Percentiles rank a stretch among this genome's conserved stretches.
These are phyloP conservation scores for Xestia rhomboidea DNA, from an alignment of 2,888 invertebrate species.

Conservation along the genomic window DNA sequence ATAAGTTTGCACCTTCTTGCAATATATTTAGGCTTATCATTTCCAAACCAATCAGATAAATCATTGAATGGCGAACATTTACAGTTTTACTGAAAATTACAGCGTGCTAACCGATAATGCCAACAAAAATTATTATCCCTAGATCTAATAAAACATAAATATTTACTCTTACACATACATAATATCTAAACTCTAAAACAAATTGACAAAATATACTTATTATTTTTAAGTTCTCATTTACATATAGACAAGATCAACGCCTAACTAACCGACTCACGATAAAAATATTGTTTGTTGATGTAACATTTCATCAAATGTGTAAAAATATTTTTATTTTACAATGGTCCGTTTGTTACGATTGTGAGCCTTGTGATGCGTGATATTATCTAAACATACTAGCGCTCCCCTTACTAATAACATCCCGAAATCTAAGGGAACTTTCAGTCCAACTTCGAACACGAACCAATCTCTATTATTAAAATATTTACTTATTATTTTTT, in stretches of 20 bases:
- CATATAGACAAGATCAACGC: slow-evolving; percentile 83
- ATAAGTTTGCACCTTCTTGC: slow-evolving; percentile 61
- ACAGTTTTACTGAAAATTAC: slow-evolving; percentile 73
- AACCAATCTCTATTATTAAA: slow-evolving; percentile 65
- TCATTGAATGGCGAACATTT: slow-evolving; percentile 54
- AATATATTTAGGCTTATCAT: slow-evolving; percentile 55
- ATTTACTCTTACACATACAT: slow-evolving; percentile 75
- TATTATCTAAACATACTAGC: slow-evolving; percentile 79
- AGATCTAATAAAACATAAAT: slow-evolving; percentile 76
- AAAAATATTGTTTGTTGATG: slow-evolving; percentile 79
- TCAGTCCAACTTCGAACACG: slow-evolving; percentile 66
- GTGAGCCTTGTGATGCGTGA: slow-evolving; percentile 83
- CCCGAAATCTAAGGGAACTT: slow-evolving; percentile 45
- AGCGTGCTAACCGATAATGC: slow-evolving; percentile 68
- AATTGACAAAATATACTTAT: slow-evolving; percentile 88
- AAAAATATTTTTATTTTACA: slow-evolving; percentile 87
- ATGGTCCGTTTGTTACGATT: slow-evolving; percentile 87
- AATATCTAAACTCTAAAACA: slow-evolving; percentile 81
- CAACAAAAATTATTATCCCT: slow-evolving; percentile 66
- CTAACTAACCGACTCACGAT: slow-evolving; percentile 72
- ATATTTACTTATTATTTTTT: slow-evolving; percentile 74
- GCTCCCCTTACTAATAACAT: slow-evolving; percentile 71
- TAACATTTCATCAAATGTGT: slow-evolving; percentile 79
- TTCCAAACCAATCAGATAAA: slow-evolving; percentile 43
- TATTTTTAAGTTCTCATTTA: slow-evolving; percentile 80